Evolutionary conservation across 92 coral and sea anemone genomes (phyloP), one percentile per base, ranked within the genome.

Genomic region (Scolanthus callimorphus): DNA sequence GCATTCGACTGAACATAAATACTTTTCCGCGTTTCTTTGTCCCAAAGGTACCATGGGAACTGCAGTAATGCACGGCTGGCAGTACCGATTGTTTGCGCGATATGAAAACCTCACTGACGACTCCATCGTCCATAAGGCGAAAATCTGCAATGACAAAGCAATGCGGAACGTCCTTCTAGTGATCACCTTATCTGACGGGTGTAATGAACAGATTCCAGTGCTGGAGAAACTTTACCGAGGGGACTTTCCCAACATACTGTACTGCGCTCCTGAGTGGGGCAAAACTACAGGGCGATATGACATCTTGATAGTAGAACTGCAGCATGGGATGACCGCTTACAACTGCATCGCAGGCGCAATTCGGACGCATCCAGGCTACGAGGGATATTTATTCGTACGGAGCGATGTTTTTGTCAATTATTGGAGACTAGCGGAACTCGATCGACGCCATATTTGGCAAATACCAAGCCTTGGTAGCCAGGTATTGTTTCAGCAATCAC

Each of bases 241-340:
- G 1, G 58, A 59, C 26, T 86, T 86, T 30, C 71, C 85, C 17
- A 67, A 71, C 22, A 86, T 86, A 10, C 38, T 86, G 30, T 86
- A 72, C 52, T 86, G 95, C 19, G 85, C 81, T 11, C 73, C 90
- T 23, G 39, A 17, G 1, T 51, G 60, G 27, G 49, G 57, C 4
- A 66, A 56, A 22, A 49, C 58, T 11, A 59, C 51, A 22, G 29
- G 39, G n/a, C 49, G 51, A 4, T 47, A 20, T 20, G 38, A 65
- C 0, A 19, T 86, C 11, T 31, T 86, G 24, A 73, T 68, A 29
- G 66, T 53, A 0, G 55, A 83, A 2, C 45, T 77, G 22, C 57
- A 65, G 38, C 95, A 63, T 17, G 95, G 95, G 2, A 78, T 86
- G 0, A 69, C 81, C 34, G 92, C 82, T 49, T 91, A 91, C 60